Evolutionary conservation across 2,113 vertebrate genomes (phyloP).

Genomic region (Protomyctophum bolini): DNA sequence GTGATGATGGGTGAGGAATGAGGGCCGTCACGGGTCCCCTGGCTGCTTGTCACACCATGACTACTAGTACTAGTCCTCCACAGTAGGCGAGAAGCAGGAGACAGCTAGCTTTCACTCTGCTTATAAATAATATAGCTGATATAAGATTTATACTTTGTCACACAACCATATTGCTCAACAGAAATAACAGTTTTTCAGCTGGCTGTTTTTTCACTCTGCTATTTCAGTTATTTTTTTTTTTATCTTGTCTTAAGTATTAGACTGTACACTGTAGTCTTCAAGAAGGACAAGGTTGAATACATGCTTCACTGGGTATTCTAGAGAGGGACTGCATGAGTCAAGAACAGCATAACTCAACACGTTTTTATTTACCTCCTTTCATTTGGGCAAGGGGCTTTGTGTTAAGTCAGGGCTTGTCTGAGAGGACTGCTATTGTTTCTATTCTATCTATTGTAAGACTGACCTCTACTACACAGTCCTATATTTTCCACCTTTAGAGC

Average conservation of each 20-base stretch:
- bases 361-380: conserved; percentile 51
- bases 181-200: no score
- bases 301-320: conserved; percentile 56
- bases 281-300: conserved; percentile 38
- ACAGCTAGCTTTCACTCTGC: neutral
- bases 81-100: conserved; percentile 46
- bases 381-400: conserved; percentile 45
- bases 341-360: conserved; percentile 13
- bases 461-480: conserved; percentile 4
- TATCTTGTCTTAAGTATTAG: no score
- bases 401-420: conserved; percentile 33
- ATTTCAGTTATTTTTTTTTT: no score
- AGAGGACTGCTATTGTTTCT: conserved; percentile 13
- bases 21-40: conserved; percentile 47
- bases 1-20: conserved; percentile 34
- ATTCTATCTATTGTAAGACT: neutral
- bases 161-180: no score
- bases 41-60: conserved; percentile 62
- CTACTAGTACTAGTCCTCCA: conserved; percentile 31
- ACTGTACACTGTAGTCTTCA: conserved; percentile 27
- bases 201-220: no score
- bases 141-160: no score
- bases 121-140: no score
- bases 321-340: conserved; percentile 23
- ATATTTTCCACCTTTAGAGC: conserved; percentile 31